These are phyloP conservation scores for Caenorhabditis angaria DNA, from an alignment of 2,888 invertebrate genomes.

Conservation along the genomic window DNA sequence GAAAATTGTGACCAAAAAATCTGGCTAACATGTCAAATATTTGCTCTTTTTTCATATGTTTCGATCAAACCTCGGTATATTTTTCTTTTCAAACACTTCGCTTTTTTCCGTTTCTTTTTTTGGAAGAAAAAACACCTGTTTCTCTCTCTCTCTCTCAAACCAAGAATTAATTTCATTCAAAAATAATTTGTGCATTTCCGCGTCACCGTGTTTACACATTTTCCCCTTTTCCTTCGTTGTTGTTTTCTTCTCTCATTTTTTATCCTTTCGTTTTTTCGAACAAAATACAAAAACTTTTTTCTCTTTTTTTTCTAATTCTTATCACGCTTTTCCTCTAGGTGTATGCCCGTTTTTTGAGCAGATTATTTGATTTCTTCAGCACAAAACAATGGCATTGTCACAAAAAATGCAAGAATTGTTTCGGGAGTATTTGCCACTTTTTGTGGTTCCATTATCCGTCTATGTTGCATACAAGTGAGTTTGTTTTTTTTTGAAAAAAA, in stretches of 20 bases:
- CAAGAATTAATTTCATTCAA: too few species aligned
- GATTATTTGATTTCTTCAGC: not conserved
- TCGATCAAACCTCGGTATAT: too few species aligned
- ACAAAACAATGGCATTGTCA: not conserved
- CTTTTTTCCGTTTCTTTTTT: too few species aligned
- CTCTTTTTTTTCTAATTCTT: slow-evolving; percentile 12
- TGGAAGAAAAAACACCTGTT: too few species aligned
- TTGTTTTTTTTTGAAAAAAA: not conserved
- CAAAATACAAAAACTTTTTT: not conserved
- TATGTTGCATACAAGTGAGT: slow-evolving; percentile 39
- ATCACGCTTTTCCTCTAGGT: not conserved
- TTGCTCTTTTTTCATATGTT: too few species aligned
- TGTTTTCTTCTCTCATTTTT: slow-evolving; percentile 1
- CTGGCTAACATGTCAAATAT: too few species aligned
- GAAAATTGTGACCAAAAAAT: too few species aligned
- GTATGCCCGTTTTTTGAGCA: slow-evolving; percentile 7
- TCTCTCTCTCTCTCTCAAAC: too few species aligned
- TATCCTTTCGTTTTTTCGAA: not conserved
- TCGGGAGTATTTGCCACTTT: slow-evolving; percentile 22
- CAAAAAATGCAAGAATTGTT: slow-evolving; percentile 16
- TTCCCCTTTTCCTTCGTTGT: not conserved
- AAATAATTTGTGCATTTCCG: not conserved
- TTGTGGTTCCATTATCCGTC: slow-evolving; percentile 30
- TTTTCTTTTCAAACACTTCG: too few species aligned
- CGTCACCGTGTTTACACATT: not conserved